Evolutionary conservation across 2,113 vertebrate genomes (phyloP).

Genomic region (Garra rufa): DNA sequence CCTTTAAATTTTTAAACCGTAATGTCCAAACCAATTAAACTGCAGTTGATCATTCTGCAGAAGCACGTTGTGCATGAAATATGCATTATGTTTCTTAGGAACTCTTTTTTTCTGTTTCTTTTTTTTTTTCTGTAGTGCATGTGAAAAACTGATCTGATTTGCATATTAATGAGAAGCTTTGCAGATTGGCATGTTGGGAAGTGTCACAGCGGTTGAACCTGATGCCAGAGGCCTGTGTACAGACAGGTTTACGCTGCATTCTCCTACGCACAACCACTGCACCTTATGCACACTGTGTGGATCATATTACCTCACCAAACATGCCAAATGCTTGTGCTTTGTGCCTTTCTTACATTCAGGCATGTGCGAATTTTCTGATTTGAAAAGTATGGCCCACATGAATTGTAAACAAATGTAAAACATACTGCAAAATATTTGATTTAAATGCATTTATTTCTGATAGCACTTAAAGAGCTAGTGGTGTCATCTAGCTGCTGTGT

Average conservation of each 20-base stretch:
- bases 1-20: slow-evolving; percentile 76
- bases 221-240: slow-evolving; percentile 33
- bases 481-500: neutral
- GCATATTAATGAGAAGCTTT: slow-evolving; percentile 54
- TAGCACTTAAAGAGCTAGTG: neutral
- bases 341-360: neutral
- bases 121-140: slow-evolving; percentile 41
- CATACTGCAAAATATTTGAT: no score
- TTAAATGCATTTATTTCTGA: no score
- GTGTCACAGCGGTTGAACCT: slow-evolving; percentile 42
- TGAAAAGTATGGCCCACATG: neutral
- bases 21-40: slow-evolving; percentile 77
- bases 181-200: slow-evolving; percentile 46
- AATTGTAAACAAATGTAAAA: neutral
- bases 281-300: neutral
- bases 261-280: neutral
- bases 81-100: slow-evolving; percentile 66
- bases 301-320: neutral
- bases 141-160: slow-evolving; percentile 65
- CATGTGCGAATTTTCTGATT: neutral
- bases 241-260: slow-evolving; percentile 25
- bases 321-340: neutral
- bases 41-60: slow-evolving; percentile 73
- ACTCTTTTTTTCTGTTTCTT: slow-evolving; percentile 58
- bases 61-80: slow-evolving; percentile 75